Evolutionary conservation across 2,888 invertebrate genomes (phyloP), one percentile per base, ranked within the genome.

Genomic region (Saturnia japonica): DNA sequence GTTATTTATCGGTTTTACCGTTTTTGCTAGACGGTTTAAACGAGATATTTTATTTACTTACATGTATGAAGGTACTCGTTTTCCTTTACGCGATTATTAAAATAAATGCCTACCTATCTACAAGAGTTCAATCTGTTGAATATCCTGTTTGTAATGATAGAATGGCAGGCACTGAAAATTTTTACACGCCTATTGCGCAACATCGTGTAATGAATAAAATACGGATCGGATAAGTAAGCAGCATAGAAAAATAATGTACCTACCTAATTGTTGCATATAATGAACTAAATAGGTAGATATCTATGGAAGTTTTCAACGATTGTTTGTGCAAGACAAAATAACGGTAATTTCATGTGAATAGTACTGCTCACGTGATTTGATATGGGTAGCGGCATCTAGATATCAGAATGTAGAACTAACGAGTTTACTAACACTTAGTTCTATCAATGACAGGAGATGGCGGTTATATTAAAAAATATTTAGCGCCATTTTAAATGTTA

Each of bases 291-390:
- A 60, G 25, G 57, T 12, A 57, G 57, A 60, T 28, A 60, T 12
- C 57, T n/a, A n/a, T n/a, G n/a, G 9, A 4, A 60, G 57, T 60
- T 11, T 54, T 19, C 47, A 60, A 60, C 57, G 14, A 60, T 14
- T 60, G 14, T 54, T 8, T n/a, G 11, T 12, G 25, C 14, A 28
- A 60, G 64, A 40, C 19, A 11, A 40, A 34, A 40, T 64, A 64
- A 64, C 64, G 64, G 64, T 64, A 64, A 40, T 64, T 64, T 40
- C 40, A 3, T 64, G 40, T 19, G 64, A 64, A 40, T 40, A 40
- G 40, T 1, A 19, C 9, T 40, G 4, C 2, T 64, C 64, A 64
- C 64, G 64, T 64, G 64, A 64, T 64, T n/a, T 40, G 64, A 40
- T 40, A 64, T n/a, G n/a, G 34, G 40, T 64, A 40, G 64, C 40